Conservation (phyloP, 92 coral and sea anemone genomes). For the Palythoa heliodiscus region DNA sequence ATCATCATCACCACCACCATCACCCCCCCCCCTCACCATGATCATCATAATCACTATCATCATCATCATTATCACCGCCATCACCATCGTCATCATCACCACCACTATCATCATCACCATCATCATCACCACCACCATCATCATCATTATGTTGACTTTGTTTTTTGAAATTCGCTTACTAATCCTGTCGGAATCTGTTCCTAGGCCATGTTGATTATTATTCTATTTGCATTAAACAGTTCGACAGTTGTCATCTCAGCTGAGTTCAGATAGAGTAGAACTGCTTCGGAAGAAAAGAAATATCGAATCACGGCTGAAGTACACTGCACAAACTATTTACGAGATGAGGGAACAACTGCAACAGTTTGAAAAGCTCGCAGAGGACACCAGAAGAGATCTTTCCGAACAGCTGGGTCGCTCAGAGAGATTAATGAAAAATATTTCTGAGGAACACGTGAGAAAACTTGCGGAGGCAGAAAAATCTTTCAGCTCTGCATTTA, state of each 20-base stretch:
- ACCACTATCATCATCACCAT: no score
- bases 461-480: slow-evolving; percentile 13
- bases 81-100: no score
- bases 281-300: slow-evolving; percentile 8
- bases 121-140: no score
- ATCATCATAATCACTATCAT: no score
- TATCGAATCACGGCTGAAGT: slow-evolving; percentile 6
- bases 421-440: not conserved
- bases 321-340: not conserved
- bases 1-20: no score
- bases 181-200: no score
- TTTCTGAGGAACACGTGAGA: slow-evolving; percentile 39
- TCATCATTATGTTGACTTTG: no score
- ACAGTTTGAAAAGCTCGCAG: not conserved
- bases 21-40: no score
- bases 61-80: no score
- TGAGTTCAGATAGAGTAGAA: not conserved
- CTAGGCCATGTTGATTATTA: no score
- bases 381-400: not conserved
- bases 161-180: no score
- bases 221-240: not conserved
- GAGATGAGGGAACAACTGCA: not conserved
- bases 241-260: not conserved
- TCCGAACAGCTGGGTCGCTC: not conserved
- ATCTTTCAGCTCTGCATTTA: slow-evolving; percentile 19